phyloP scores from a whole-genome alignment of 2,888 invertebrate species.

The Quadriops clusia region DNA sequence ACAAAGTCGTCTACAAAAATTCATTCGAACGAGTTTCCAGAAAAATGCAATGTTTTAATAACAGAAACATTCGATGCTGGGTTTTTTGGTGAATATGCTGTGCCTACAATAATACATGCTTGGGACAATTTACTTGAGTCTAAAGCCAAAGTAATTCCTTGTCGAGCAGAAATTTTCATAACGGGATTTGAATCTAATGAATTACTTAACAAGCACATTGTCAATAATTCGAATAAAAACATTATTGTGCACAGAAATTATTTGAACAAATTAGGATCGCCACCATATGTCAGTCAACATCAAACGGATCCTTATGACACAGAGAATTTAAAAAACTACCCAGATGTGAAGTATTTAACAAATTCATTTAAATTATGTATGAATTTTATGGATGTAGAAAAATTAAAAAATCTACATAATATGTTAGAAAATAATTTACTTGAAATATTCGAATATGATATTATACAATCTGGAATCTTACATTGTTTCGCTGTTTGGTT shows the following conservation, averaged over 20 bases:
- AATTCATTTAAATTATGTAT: too few relatives aligned
- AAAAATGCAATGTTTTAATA: slow-evolving; percentile 40
- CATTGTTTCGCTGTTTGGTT: slow-evolving; percentile 65
- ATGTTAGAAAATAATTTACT: slow-evolving; percentile 20
- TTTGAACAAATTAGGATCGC: too few relatives aligned
- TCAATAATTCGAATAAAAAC: too few relatives aligned
- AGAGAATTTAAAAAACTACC: slow-evolving; percentile 48
- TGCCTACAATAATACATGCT: slow-evolving; percentile 57
- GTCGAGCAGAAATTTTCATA: slow-evolving; percentile 49
- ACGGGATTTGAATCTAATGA: slow-evolving; percentile 47
- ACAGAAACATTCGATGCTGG: slow-evolving; percentile 75
- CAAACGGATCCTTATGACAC: slow-evolving; percentile 54
- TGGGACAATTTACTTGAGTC: slow-evolving; percentile 47
- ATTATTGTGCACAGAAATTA: too few relatives aligned
- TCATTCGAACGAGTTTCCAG: slow-evolving; percentile 4
- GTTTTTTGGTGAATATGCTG: slow-evolving; percentile 61
- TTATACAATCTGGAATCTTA: slow-evolving; percentile 41
- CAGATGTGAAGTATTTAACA: too few relatives aligned
- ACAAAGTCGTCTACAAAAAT: slow-evolving; percentile 42
- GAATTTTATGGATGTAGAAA: slow-evolving; percentile 48
- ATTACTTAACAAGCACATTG: slow-evolving; percentile 15
- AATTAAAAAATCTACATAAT: slow-evolving; percentile 33
- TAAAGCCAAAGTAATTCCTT: slow-evolving; percentile 46
- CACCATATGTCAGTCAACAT: too few relatives aligned
- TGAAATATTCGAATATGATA: slow-evolving; percentile 30